Base-by-base conservation (phyloP, 2,888 invertebrate genomes). In the Clostera curtula region DNA sequence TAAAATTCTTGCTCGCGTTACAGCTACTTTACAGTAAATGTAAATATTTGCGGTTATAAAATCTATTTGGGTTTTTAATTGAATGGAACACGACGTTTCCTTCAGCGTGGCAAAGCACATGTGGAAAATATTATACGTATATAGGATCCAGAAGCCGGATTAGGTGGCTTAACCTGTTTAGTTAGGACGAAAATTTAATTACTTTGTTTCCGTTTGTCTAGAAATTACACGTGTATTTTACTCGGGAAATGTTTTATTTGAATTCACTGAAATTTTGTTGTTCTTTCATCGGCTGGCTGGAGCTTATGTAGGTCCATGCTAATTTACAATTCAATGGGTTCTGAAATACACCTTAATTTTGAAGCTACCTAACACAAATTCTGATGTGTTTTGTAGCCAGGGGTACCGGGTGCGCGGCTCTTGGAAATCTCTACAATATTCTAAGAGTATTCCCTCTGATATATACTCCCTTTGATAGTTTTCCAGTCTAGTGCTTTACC, bases 41-140 rank as follows among this genome's bases (percentile, higher is more conserved):
- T 70, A 72, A 74, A 75, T 72, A 72, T 73, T 73, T 72, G 59
- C 57, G 49, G 66, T 58, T 68, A 70, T 74, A 71, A 73, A 73
- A 71, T 69, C 68, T 73, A 68, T 74, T 73, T 67, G 55, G 58
- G 68, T 72, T 68, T 68, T 70, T 73, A 71, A 68, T 70, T 69
- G 63, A 64, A 64, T 63, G 49, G 55, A 58, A 47, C 49, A 56
- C 56, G 61, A 57, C 56, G 59, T 62, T 60, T 59, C 60, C 60
- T 51, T 41, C 48, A 50, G 46, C 43, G 26, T 27, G 33, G 30
- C 39, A 19, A 10, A 30, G 39, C 36, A 42, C 30, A 34, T 37
- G 30, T 43, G 25, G 24, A 37, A 29, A 41, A 49, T 31, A 49
- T 46, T 33, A 43, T 40, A 38, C 27, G 42, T 29, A 40, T 45